Base-by-base conservation (phyloP, 2,113 vertebrate genomes). In the Psittacus erithacus region DNA sequence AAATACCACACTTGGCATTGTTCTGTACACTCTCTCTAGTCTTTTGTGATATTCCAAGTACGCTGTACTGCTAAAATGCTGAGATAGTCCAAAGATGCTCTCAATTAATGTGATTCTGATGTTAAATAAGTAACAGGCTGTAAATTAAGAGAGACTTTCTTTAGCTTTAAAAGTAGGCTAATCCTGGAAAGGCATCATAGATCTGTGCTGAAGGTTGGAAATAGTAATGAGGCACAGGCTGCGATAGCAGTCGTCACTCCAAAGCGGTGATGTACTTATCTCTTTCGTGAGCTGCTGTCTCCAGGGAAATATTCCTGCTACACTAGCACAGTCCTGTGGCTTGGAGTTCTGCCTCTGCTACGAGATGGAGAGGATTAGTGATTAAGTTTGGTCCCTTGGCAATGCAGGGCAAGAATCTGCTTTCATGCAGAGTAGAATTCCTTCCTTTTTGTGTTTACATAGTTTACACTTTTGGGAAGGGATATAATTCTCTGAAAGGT, bases 41-140 rank as follows among this genome's bases (percentile, higher is more conserved):
- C 62, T 74, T 73, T 4, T 3, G 14, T 73, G 83, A 16, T 84
- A 63, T 43, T 82, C 67, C 49, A 82, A 65, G 49, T 84, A 25
- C 52, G 47, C 28, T 6, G 7, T 70, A 35, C 64, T 16, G 24
- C 53, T 76, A 1, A 78, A 88, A 41, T 63, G 43, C 67, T 35
- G 35, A n/a, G 49, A 33, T 62, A 82, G 83, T 86, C 74, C 83
- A 86, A 86, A 93, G 74, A 9, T 11, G 1, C 38, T 68, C 86
- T 89, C 81, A 85, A 79, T 94, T 95, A 95, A 68, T 94, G 86
- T 60, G 46, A 57, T 88, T 93, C 77, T 94, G 52, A 80, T 94
- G 90, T 96, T 96, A 96, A 96, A 90, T 95, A 96, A 96, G 86
- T 95, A 96, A 94, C 76, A 92, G 47, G 44, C 93, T 93, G 92